These are phyloP conservation scores for Papilio gigon DNA, from an alignment of 2,888 invertebrate species.

Conservation along the genomic window DNA sequence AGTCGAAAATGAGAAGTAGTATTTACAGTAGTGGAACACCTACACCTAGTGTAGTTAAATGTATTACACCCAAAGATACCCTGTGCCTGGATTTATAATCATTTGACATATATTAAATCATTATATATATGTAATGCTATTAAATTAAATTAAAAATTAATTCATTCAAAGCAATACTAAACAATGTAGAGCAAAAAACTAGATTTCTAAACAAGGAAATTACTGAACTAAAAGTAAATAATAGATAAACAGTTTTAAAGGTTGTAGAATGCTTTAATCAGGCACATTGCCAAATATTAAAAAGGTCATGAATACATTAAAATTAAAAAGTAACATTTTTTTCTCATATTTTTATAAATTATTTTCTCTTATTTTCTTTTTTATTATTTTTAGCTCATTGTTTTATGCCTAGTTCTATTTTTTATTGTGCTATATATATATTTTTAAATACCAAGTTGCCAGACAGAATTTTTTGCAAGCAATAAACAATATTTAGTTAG, in stretches of 20 bases:
- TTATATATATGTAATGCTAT: not conserved
- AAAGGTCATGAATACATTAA: not conserved
- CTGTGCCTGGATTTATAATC: constrained; percentile 53
- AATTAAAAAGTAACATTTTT: not conserved
- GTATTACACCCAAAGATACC: constrained; percentile 47
- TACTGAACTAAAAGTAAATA: too few relatives aligned
- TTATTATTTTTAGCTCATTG: too few relatives aligned
- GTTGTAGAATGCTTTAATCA: not conserved
- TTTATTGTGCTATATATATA: too few relatives aligned
- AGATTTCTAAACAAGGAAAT: not conserved
- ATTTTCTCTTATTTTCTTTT: too few relatives aligned
- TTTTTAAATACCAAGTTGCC: too few relatives aligned
- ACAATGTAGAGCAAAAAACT: constrained; percentile 10
- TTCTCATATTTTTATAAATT: too few relatives aligned
- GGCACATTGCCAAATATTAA: not conserved
- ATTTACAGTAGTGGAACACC: constrained; percentile 39
- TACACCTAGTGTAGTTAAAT: constrained; percentile 40
- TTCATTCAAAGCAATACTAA: constrained; percentile 4
- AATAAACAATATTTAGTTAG: too few relatives aligned
- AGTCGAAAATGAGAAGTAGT: constrained; percentile 86
- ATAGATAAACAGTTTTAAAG: too few relatives aligned
- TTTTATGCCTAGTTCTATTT: too few relatives aligned
- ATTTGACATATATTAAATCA: constrained; percentile 36
- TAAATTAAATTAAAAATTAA: constrained; percentile 8
- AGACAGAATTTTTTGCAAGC: too few relatives aligned